These are phyloP conservation scores for Trissolcus brochymenae DNA, from an alignment of 2,888 invertebrate genomes.

Conservation along the genomic window DNA sequence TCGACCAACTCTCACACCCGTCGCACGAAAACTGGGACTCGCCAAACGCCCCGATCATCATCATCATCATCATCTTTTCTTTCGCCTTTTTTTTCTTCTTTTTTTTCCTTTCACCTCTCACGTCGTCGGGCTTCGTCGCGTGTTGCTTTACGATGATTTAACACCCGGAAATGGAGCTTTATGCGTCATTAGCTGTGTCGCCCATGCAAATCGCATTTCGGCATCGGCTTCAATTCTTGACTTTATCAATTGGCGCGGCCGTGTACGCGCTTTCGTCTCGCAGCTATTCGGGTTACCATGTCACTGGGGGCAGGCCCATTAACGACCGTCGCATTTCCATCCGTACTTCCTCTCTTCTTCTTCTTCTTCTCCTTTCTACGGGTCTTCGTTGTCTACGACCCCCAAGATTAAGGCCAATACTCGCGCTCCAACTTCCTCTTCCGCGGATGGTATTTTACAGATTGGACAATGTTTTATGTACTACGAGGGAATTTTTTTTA, in stretches of 20 bases:
- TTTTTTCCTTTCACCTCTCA: conserved; percentile 1
- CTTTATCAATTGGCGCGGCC: conserved; percentile 23
- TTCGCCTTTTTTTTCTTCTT: not conserved
- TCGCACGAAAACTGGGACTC: not conserved
- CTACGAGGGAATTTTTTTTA: too few species aligned
- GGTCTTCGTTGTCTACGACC: not conserved
- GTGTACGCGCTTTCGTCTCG: conserved; percentile 26
- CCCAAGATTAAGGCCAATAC: conserved; percentile 2
- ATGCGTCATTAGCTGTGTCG: conserved; percentile 27
- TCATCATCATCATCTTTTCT: too few species aligned
- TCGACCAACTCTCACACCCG: not conserved
- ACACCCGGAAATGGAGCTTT: conserved; percentile 38
- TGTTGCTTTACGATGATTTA: conserved; percentile 9
- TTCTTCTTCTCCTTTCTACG: too few species aligned
- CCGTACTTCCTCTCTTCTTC: not conserved
- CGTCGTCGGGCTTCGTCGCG: not conserved
- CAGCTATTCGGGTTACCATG: conserved; percentile 19
- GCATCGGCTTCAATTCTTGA: conserved; percentile 25
- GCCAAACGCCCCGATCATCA: not conserved
- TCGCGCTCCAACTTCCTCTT: not conserved
- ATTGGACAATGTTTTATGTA: too few species aligned
- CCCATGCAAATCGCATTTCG: conserved; percentile 15
- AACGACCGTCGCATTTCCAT: conserved; percentile 2
- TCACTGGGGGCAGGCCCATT: conserved; percentile 7
- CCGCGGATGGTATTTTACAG: too few species aligned